Evolutionary conservation across 2,113 vertebrate genomes (phyloP).

Genomic region (Thinocorus orbignyianus): DNA sequence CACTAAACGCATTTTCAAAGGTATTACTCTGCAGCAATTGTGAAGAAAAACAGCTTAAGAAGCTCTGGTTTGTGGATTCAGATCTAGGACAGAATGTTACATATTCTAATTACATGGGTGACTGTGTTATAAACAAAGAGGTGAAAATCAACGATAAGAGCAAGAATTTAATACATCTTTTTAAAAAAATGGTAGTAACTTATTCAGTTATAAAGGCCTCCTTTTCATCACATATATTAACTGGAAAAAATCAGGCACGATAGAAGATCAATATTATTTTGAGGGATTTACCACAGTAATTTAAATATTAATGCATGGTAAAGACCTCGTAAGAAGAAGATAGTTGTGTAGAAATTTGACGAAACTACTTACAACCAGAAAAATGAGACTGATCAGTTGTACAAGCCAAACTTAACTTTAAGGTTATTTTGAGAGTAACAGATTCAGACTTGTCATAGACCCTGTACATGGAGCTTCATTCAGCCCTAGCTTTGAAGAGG

Average conservation of each 20-base stretch:
- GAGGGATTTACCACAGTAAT: neutral
- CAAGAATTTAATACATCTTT: neutral
- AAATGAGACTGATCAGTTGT: rapidly evolving
- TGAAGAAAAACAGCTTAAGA: neutral
- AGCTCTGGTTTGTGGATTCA: neutral
- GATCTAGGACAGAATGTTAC: neutral
- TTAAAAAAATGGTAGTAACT: neutral
- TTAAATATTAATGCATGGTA: neutral
- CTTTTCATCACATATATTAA: neutral
- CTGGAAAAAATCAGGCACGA: neutral
- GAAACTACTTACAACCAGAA: neutral
- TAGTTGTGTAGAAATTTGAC: neutral
- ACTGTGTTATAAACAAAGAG: neutral
- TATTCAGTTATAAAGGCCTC: neutral
- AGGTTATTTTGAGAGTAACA: neutral
- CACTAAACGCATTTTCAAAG: neutral
- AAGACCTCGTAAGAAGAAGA: neutral
- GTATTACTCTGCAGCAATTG: neutral
- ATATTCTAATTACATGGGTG: neutral
- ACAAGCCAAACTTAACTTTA: neutral
- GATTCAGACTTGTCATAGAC: neutral
- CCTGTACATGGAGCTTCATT: rapidly evolving
- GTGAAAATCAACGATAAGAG: neutral
- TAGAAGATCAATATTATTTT: neutral
- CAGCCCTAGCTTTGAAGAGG: neutral